Evolutionary conservation across 2,113 vertebrate genomes (phyloP).

Genomic region (Noturus placidus): DNA sequence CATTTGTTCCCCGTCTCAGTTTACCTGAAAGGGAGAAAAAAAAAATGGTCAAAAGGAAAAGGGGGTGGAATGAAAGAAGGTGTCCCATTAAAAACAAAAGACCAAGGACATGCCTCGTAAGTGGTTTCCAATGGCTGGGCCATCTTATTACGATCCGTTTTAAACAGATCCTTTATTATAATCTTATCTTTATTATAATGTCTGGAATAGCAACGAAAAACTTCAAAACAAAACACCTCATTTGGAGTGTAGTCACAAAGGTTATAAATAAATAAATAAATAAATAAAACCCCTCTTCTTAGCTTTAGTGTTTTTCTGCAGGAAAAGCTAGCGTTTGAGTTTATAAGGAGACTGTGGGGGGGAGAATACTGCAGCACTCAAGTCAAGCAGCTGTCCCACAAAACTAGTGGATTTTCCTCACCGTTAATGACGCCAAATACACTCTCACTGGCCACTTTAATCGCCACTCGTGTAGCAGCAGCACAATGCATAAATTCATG

Average conservation of each 20-base stretch:
- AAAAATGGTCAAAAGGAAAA: not conserved
- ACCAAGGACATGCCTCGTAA: not conserved
- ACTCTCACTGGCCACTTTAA: not conserved
- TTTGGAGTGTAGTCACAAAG: not conserved
- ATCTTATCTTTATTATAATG: not conserved
- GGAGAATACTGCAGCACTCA: not conserved
- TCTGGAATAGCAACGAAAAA: not conserved
- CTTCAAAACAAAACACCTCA: not conserved
- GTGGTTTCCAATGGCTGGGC: not conserved
- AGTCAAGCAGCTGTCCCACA: not conserved
- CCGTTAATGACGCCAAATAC: not conserved
- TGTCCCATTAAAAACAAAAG: not conserved
- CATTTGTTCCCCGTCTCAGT: not conserved
- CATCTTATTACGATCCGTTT: not conserved
- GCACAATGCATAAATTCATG: not conserved
- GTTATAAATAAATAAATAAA: not conserved
- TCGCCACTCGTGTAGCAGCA: not conserved
- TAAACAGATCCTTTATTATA: not conserved
- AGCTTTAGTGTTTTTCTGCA: not conserved
- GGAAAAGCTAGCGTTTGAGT: not conserved
- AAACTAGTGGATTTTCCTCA: constrained; percentile 1
- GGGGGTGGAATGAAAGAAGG: not conserved
- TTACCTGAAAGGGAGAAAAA: not conserved
- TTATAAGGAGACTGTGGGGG: not conserved
- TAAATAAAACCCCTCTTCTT: not conserved